These are phyloP conservation scores for Acronicta alni DNA, from an alignment of 2,888 invertebrate genomes.

Conservation along the genomic window DNA sequence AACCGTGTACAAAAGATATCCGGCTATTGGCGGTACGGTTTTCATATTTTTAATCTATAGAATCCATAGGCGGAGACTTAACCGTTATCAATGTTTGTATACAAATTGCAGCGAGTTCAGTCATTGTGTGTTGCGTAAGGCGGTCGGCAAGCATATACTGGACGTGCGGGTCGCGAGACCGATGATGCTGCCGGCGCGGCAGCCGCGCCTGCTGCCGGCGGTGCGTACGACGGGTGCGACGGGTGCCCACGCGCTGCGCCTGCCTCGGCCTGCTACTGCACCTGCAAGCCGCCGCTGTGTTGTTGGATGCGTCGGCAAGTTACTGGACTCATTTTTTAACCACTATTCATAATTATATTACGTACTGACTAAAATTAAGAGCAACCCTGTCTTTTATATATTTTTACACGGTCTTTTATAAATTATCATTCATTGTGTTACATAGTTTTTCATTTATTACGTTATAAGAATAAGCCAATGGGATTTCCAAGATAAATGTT, in stretches of 20 bases:
- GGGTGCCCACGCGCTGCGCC: conserved; percentile 7
- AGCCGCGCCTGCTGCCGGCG: conserved; percentile 10
- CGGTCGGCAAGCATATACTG: conserved; percentile 22
- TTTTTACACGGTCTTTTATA: conserved; percentile 6
- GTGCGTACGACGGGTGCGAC: conserved; percentile 7
- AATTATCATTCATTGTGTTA: not conserved
- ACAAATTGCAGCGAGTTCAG: conserved; percentile 34
- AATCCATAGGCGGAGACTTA: not conserved
- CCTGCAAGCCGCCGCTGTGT: conserved; percentile 61
- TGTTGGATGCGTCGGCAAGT: conserved; percentile 74
- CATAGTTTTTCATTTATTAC: not conserved
- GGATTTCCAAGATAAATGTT: no score
- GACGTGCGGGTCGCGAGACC: conserved; percentile 14
- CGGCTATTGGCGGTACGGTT: conserved; percentile 25
- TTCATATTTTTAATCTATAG: not conserved
- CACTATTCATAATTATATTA: conserved; percentile 62
- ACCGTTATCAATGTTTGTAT: not conserved
- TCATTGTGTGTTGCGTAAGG: conserved; percentile 17
- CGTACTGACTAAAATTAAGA: conserved; percentile 17
- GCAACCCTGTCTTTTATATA: conserved; percentile 6
- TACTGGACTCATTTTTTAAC: conserved; percentile 78
- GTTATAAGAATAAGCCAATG: no score
- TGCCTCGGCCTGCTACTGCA: conserved; percentile 31
- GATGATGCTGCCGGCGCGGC: conserved; percentile 7
- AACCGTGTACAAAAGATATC: conserved; percentile 13